These are phyloP conservation scores for Temnothorax curvispinosus DNA, from an alignment of 1,140 invertebrate genomes.

Conservation along the genomic window DNA sequence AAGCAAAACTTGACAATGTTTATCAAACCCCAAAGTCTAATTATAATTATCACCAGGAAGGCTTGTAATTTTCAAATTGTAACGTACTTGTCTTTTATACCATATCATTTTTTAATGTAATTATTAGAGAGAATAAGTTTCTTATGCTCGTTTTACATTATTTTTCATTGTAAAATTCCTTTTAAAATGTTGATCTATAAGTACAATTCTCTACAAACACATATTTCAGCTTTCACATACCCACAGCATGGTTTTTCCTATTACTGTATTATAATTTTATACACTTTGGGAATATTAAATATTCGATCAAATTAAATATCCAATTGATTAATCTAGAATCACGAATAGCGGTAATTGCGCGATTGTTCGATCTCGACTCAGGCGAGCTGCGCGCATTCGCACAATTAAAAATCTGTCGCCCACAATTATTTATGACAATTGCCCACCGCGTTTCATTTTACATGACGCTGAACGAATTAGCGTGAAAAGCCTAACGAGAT, in stretches of 20 bases:
- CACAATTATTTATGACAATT: not conserved
- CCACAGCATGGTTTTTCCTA: not conserved
- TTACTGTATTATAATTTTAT: not conserved
- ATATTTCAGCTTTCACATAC: not conserved
- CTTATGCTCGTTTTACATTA: not conserved
- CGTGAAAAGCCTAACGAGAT: not conserved
- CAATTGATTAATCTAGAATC: not conserved
- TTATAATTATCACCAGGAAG: not conserved
- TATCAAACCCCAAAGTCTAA: not conserved
- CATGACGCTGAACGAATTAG: too few species aligned
- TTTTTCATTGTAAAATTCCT: not conserved
- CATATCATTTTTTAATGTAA: not conserved
- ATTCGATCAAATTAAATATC: not conserved
- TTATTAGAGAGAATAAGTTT: not conserved
- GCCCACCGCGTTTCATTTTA: not conserved
- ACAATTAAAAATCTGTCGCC: slow-evolving; percentile 3
- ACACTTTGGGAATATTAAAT: not conserved
- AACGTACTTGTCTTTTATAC: not conserved
- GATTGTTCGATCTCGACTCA: not conserved
- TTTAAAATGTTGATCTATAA: not conserved
- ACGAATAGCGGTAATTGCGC: not conserved
- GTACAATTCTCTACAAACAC: not conserved
- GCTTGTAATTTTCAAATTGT: not conserved
- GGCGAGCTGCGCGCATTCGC: not conserved
- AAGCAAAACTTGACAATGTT: slow-evolving; percentile 2